These are phyloP conservation scores for Eumacrocentrus americanus DNA, from an alignment of 2,888 invertebrate genomes.

Conservation along the genomic window DNA sequence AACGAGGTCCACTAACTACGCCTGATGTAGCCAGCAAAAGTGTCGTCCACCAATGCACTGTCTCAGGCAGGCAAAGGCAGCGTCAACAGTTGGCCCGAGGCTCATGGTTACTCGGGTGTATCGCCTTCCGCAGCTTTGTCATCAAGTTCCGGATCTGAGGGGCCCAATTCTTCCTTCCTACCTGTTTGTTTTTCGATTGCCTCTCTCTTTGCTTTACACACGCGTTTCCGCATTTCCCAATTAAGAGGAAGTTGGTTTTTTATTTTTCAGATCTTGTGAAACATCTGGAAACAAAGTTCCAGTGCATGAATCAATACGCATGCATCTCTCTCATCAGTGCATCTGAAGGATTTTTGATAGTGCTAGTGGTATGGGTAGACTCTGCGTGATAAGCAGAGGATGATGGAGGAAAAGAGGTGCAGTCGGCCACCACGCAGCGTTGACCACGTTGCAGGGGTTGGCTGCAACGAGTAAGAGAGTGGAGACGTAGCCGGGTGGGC, in stretches of 20 bases:
- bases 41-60: slow-evolving; percentile 40
- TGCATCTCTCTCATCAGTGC: too few species aligned
- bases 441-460: neutral
- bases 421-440: neutral
- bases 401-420: neutral
- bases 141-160: slow-evolving; percentile 55
- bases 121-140: slow-evolving; percentile 62
- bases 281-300: too few species aligned
- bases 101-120: slow-evolving; percentile 57
- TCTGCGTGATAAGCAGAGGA: too few species aligned
- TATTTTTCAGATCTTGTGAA: too few species aligned
- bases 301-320: too few species aligned
- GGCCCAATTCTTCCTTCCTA: slow-evolving; percentile 30
- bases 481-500: slow-evolving; percentile 26
- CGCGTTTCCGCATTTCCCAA: slow-evolving; percentile 3
- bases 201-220: neutral
- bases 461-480: neutral
- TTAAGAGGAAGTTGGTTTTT: neutral
- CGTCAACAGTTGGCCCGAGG: slow-evolving; percentile 41
- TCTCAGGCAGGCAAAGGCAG: slow-evolving; percentile 31
- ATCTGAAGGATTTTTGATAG: too few species aligned
- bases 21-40: slow-evolving; percentile 44
- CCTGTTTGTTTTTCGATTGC: slow-evolving; percentile 9
- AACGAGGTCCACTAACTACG: slow-evolving; percentile 60
- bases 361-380: too few species aligned